Conservation (phyloP, 2,113 vertebrate genomes). For the Myotis lucifugus region DNA sequence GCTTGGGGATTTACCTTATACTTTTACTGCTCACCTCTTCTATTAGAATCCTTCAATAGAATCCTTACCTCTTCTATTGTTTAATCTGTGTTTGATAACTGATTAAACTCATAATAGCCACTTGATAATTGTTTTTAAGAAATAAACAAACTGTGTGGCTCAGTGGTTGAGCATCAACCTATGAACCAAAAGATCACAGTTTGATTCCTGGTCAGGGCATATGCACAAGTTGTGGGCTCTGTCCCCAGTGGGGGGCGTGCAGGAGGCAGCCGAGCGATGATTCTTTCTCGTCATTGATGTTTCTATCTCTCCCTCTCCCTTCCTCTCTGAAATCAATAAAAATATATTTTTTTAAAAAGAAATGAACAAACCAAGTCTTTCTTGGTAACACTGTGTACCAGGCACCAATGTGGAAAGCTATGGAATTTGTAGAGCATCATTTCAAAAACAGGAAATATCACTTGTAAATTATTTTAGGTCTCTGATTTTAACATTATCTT, state of each 20-base stretch:
- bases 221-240: no score
- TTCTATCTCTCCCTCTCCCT: no score
- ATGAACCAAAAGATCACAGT: no score
- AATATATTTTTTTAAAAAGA: background rate
- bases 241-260: no score
- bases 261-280: no score
- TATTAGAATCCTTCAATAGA: background rate
- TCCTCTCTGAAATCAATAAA: no score
- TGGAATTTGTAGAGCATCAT: background rate
- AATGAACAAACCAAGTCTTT: background rate
- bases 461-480: conserved; percentile 33
- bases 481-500: conserved; percentile 53
- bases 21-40: background rate
- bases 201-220: no score
- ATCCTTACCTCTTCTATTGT: background rate
- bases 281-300: no score
- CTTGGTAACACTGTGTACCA: background rate
- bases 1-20: background rate
- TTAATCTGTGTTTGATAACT: background rate
- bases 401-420: background rate
- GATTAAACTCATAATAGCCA: background rate
- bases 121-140: conserved; percentile 9
- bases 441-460: conserved; percentile 23
- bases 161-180: no score
- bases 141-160: background rate